A percentile compares a stretch with the other conserved stretches of the same genome.
Conservation (phyloP, 1,140 invertebrate genomes). For the Drosophila simulans region DNA sequence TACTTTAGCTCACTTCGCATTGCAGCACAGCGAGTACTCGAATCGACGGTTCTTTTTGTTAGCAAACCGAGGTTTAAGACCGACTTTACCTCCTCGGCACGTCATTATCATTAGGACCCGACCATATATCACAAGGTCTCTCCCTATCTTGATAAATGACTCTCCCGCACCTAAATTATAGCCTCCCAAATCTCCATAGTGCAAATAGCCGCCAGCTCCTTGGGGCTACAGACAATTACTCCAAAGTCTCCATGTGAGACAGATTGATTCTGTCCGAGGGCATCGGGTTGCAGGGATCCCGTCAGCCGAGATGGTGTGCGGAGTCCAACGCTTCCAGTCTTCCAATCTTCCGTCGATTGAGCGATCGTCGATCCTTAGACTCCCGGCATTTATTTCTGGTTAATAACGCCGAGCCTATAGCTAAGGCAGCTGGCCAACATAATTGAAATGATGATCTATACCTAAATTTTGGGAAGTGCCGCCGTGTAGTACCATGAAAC, state of each 20-base stretch:
- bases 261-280: conserved; percentile 21
- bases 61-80: conserved; percentile 1
- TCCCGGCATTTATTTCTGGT: conserved; percentile 12
- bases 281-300: background rate
- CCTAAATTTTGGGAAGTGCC: conserved; percentile 19
- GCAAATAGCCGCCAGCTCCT: conserved; percentile 78
- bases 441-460: conserved; percentile 61
- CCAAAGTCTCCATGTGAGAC: background rate
- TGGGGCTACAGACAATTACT: conserved; percentile 64
- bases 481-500: conserved; percentile 8
- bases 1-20: background rate
- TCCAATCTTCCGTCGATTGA: conserved; percentile 28
- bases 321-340: conserved; percentile 73
- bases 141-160: conserved; percentile 44
- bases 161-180: conserved; percentile 78
- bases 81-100: conserved; percentile 23
- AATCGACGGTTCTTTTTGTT: background rate
- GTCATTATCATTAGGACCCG: conserved; percentile 76
- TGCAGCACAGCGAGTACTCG: conserved; percentile 3
- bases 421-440: conserved; percentile 65
- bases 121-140: conserved; percentile 65
- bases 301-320: conserved; percentile 67
- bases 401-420: conserved; percentile 41
- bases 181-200: conserved; percentile 52
- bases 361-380: conserved; percentile 36